Evolutionary conservation across 2,797 vertebrate species (phyloP), one percentile per base, ranked within the genome.

Genomic region (Enteromius viviparus): DNA sequence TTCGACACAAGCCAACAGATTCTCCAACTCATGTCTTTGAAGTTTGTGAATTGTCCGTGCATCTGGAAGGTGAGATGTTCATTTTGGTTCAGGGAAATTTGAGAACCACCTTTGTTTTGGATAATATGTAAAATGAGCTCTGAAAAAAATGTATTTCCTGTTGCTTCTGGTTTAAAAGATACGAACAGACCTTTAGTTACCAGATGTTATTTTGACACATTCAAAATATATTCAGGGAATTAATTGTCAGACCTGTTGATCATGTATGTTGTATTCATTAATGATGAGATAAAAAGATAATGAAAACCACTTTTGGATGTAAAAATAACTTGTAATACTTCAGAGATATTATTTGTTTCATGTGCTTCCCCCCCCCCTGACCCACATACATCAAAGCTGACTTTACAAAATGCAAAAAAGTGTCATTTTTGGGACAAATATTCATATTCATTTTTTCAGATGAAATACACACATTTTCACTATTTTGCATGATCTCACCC

Each of bases 1-100:
- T 82, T 75, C 47, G 10, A 53, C 55, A 42, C 47, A 51, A 76
- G 77, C 70, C 68, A 83, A 68, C 64, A 76, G 71, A 64, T 71
- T 80, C 58, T 78, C 76, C 64, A 7, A 58, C 82, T 77, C 49
- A n/a, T 53, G 4, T 26, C 77, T 83, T 83, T 86, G 72, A 83
- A 84, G 71, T 77, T 58, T 70, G 37, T 66, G 69, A 68, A 74
- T 78, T 84, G 34, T 34, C 26, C 40, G 23, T 82, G 64, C 32
- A 64, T 80, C 53, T 42, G 78, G n/a, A 70, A 55, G 26, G 10
- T 77, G 77, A 79, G 62, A 80, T 40, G 58, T 79, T 75, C 8
- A 78, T 45, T 79, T 58, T 66, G 51, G 37, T 76, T 47, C 37
- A 58, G 55, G 53, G 62, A 51, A 45, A 80, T 49, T 53, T 76